phyloP scores from a whole-genome alignment of 2,888 invertebrate genomes.

The Polia nebulosa region DNA sequence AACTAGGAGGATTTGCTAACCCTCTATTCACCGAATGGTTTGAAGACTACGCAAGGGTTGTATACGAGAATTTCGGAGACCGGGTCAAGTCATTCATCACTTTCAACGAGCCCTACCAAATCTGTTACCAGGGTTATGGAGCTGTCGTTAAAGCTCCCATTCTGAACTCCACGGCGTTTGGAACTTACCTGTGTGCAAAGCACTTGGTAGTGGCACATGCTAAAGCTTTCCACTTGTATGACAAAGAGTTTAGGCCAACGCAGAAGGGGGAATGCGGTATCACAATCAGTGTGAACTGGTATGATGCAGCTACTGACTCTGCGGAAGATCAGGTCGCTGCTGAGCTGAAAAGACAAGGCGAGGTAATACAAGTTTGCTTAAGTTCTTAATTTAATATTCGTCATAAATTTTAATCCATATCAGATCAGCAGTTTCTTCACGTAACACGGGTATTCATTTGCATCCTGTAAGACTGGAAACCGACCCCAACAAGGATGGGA shows the following conservation, averaged over 20 bases:
- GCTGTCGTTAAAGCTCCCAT: constrained; percentile 72
- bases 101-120: constrained; percentile 87
- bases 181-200: constrained; percentile 87
- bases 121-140: constrained; percentile 85
- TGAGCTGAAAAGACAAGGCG: constrained; percentile 73
- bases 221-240: constrained; percentile 80
- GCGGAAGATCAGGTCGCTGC: constrained; percentile 81
- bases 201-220: constrained; percentile 90
- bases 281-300: constrained; percentile 69
- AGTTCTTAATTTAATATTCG: background rate
- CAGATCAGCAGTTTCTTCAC: background rate
- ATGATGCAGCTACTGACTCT: constrained; percentile 74
- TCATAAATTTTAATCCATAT: background rate
- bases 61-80: constrained; percentile 84
- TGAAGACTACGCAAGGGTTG: constrained; percentile 85
- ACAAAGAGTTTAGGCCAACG: constrained; percentile 74
- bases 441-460: background rate
- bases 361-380: constrained; percentile 55
- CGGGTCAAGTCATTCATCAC: constrained; percentile 75
- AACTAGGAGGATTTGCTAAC: constrained; percentile 73
- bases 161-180: constrained; percentile 80
- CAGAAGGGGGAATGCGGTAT: constrained; percentile 70
- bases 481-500: background rate
- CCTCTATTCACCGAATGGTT: constrained; percentile 86
- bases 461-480: background rate